phyloP scores from a whole-genome alignment of 2,888 invertebrate species.

The Drosophila cognata region DNA sequence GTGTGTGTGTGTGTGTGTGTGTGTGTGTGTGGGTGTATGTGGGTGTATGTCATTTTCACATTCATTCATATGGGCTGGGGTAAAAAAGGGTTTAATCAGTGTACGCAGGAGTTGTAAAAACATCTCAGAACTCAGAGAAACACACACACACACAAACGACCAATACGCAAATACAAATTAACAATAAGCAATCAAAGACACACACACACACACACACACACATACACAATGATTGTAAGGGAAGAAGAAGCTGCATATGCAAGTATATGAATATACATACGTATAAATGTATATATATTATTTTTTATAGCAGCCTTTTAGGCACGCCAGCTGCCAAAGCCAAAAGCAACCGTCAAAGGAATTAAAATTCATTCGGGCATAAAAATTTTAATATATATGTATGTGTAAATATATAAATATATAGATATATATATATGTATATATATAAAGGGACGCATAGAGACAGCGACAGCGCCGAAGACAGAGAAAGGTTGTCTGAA shows the following conservation, averaged over 20 bases:
- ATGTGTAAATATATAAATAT: constrained; percentile 35
- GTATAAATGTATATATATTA: background rate
- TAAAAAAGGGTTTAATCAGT: constrained; percentile 80
- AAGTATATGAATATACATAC: background rate
- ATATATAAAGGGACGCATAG: constrained; percentile 29
- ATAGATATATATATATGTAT: constrained; percentile 22
- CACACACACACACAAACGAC: constrained; percentile 37
- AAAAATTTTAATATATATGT: constrained; percentile 84
- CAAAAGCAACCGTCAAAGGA: constrained; percentile 83
- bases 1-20: constrained; percentile 24
- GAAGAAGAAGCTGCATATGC: constrained; percentile 23
- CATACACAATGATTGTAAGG: background rate
- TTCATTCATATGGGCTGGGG: constrained; percentile 50
- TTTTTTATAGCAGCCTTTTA: constrained; percentile 67
- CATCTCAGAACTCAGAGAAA: constrained; percentile 44
- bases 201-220: constrained; percentile 38
- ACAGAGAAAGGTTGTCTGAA: background rate
- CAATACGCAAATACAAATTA: constrained; percentile 79
- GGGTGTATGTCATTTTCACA: constrained; percentile 56
- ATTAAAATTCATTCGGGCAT: constrained; percentile 85
- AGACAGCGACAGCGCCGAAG: constrained; percentile 29
- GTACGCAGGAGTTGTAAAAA: constrained; percentile 42
- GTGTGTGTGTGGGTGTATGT: constrained; percentile 30
- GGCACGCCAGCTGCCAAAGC: constrained; percentile 75
- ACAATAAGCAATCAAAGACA: constrained; percentile 79